These are phyloP conservation scores for Marronus borbonicus DNA, from an alignment of 2,888 invertebrate species.

Conservation along the genomic window DNA sequence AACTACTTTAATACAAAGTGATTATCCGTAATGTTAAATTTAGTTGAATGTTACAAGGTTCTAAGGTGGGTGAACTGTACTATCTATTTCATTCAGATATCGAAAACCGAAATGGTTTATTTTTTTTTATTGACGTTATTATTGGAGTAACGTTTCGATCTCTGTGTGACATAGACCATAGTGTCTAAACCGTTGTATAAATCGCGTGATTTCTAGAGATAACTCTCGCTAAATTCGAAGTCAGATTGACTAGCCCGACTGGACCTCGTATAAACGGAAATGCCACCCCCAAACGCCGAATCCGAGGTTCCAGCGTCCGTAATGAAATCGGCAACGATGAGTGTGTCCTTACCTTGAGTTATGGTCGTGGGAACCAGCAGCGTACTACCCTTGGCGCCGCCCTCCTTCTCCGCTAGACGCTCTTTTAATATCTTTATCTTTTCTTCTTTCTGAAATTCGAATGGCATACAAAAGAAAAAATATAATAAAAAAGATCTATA, in stretches of 20 bases:
- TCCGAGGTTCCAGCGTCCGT: constrained; percentile 84
- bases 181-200: too few species aligned
- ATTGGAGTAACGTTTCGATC: too few species aligned
- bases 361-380: constrained; percentile 67
- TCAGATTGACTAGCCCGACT: constrained; percentile 89
- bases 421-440: constrained; percentile 87
- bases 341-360: constrained; percentile 83
- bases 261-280: constrained; percentile 84
- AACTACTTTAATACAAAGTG: too few species aligned
- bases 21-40: too few species aligned
- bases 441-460: constrained; percentile 85
- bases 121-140: too few species aligned
- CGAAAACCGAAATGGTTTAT: too few species aligned
- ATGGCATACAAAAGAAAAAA: constrained; percentile 46
- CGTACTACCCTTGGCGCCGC: constrained; percentile 70
- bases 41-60: too few species aligned
- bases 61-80: too few species aligned
- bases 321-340: constrained; percentile 83
- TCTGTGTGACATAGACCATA: too few species aligned
- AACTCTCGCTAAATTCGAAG: constrained; percentile 91
- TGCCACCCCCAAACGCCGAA: constrained; percentile 81
- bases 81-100: too few species aligned
- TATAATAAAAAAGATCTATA: neutral
- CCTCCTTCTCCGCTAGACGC: constrained; percentile 85
- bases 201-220: constrained; percentile 73